Evolutionary conservation across 2,113 vertebrate genomes (phyloP), one percentile per base, ranked within the genome.

Genomic region (Callorhinus ursinus): DNA sequence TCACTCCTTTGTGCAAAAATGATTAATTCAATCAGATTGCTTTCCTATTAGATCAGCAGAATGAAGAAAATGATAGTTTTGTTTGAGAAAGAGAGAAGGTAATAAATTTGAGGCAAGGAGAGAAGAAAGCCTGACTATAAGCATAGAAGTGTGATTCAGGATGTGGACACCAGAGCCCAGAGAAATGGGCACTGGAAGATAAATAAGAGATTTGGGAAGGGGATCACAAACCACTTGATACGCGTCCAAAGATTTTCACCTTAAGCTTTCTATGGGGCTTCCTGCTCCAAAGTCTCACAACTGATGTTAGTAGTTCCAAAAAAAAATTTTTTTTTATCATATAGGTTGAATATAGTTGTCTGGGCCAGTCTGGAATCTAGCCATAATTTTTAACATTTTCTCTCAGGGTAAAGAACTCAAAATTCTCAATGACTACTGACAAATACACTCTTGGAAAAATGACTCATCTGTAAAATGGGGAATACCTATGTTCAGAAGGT

Each of bases 401-500:
- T 96, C 39, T 93, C 24, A 19, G 2, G 59, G 63, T 36, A 96
- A 94, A 95, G n/a, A 88, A 82, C 74, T 93, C 55, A 72, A 95
- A 90, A 84, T 94, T 92, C n/a, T 49, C 42, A 67, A 57, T 39
- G 87, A 95, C 74, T 61, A 91, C 77, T 72, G 55, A 84, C 88
- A 85, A 96, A 88, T 5, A 7, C 7, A 81, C 31, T 93, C 94
- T 96, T 67, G 57, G 74, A 61, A 90, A 95, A 96, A 88, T 53
- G 85, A 95, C 71, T 97, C 90, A 92, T 96, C 26, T 57, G 39
- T 81, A 85, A 65, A 77, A 82, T 1, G 53, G 46, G 93, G 59
- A 92, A 85, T 65, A 51, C 57, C 86, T 90, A 46, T 69, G 46
- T 93, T 83, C 86, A 96, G 74, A 97, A 94, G 90, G 87, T 77